phyloP scores from a whole-genome alignment of 2,113 vertebrate genomes.

The Podocnemis expansa region DNA sequence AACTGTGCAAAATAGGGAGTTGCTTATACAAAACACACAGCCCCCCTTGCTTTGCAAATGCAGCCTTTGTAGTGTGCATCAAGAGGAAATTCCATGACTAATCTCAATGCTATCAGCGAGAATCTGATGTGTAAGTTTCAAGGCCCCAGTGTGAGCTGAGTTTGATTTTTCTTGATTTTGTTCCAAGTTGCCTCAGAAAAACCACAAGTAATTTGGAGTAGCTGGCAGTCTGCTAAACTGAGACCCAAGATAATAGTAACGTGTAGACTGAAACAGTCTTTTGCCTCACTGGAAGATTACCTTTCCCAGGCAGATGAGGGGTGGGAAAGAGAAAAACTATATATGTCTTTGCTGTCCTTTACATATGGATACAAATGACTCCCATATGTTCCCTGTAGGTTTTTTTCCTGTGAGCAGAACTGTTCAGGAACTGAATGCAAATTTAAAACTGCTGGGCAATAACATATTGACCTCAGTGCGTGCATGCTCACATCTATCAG shows the following conservation, averaged over 20 bases:
- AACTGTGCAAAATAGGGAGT: not conserved
- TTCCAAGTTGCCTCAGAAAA: not conserved
- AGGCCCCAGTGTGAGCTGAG: not conserved
- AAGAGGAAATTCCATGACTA: not conserved
- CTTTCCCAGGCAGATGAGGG: not conserved
- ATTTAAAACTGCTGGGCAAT: not conserved
- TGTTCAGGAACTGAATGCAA: not conserved
- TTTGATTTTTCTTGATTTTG: not conserved
- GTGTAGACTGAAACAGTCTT: not conserved
- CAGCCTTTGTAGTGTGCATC: not conserved
- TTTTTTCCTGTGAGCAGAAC: not conserved
- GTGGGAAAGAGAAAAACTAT: not conserved
- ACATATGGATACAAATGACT: constrained; percentile 2
- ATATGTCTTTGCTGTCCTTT: not conserved
- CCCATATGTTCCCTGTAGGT: not conserved
- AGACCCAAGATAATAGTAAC: not conserved
- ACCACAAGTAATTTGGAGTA: not conserved
- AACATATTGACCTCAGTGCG: not conserved
- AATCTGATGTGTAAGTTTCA: not conserved
- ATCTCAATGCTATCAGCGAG: not conserved
- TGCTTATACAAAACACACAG: not conserved
- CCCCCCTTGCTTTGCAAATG: not conserved
- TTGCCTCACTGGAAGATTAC: not conserved
- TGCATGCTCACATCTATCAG: not conserved
- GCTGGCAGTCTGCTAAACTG: not conserved